phyloP scores from a whole-genome alignment of 2,888 invertebrate genomes.

The Agonopterix alstromeriana region DNA sequence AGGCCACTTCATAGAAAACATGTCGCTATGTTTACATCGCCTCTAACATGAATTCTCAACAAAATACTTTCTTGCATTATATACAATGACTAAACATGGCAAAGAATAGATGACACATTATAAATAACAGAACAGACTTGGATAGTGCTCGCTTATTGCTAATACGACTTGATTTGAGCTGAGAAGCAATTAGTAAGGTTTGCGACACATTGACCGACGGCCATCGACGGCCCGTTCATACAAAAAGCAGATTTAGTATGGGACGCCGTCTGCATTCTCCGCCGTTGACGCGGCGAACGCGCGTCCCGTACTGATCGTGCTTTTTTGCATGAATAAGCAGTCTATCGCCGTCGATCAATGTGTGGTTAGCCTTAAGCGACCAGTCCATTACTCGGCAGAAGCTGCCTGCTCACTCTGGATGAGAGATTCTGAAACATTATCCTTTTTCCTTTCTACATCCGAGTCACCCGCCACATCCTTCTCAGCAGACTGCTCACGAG shows the following conservation, averaged over 20 bases:
- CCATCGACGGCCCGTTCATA: constrained; percentile 2
- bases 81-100: constrained; percentile 63
- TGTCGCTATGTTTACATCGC: constrained; percentile 40
- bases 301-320: no score
- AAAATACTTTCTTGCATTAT: constrained; percentile 54
- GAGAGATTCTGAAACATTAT: constrained; percentile 56
- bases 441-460: constrained; percentile 41
- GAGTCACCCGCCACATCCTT: constrained; percentile 34
- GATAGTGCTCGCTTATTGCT: constrained; percentile 68
- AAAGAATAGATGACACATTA: constrained; percentile 57
- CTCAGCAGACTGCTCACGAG: constrained; percentile 61
- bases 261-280: no score
- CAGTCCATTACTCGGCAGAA: constrained; percentile 42
- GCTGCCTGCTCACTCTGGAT: constrained; percentile 62
- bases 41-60: constrained; percentile 56
- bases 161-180: constrained; percentile 60
- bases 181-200: constrained; percentile 36
- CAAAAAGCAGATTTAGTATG: neutral
- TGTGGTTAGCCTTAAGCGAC: constrained; percentile 8
- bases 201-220: no score
- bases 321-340: no score
- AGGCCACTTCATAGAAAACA: constrained; percentile 61
- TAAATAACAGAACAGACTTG: constrained; percentile 54
- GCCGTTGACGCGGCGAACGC: no score
- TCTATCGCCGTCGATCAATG: no score